A percentile compares a stretch with the other conserved stretches of the same genome.
Evolutionary conservation across 2,113 vertebrate species (phyloP).

Genomic region (Lamprotornis superbus): DNA sequence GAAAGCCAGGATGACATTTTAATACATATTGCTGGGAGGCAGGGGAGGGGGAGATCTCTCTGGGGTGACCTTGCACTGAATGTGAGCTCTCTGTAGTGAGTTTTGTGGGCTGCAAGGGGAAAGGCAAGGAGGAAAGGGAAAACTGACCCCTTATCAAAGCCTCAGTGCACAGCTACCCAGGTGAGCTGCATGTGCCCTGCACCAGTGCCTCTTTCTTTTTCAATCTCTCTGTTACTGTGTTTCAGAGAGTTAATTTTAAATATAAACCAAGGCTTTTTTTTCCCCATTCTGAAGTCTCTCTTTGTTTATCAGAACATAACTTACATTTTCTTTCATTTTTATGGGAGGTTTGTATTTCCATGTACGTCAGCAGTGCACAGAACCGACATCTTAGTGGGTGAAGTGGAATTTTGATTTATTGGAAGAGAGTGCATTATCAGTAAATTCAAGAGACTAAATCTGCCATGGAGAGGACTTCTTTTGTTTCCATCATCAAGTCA

Average conservation of each 20-base stretch:
- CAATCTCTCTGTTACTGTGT: neutral
- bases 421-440: constrained; percentile 14
- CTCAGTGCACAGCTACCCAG: neutral
- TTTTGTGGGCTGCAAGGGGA: neutral
- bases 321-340: constrained; percentile 16
- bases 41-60: neutral
- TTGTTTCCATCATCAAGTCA: constrained; percentile 48
- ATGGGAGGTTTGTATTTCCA: neutral
- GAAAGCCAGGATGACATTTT: neutral
- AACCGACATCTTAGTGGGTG: neutral
- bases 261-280: neutral
- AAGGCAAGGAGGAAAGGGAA: neutral
- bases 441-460: constrained; percentile 58
- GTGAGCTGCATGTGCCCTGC: neutral
- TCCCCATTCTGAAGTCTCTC: neutral
- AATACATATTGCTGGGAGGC: neutral
- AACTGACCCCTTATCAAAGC: fast-evolving
- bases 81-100: neutral
- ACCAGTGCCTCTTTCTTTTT: neutral
- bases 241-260: neutral
- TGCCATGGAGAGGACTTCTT: constrained; percentile 38
- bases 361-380: neutral
- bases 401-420: constrained; percentile 44
- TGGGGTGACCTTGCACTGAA: neutral
- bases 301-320: neutral